A percentile compares a stretch with the other conserved stretches of the same genome.
Conservation (phyloP, 2,888 invertebrate genomes). For the Deilephila porcellus region DNA sequence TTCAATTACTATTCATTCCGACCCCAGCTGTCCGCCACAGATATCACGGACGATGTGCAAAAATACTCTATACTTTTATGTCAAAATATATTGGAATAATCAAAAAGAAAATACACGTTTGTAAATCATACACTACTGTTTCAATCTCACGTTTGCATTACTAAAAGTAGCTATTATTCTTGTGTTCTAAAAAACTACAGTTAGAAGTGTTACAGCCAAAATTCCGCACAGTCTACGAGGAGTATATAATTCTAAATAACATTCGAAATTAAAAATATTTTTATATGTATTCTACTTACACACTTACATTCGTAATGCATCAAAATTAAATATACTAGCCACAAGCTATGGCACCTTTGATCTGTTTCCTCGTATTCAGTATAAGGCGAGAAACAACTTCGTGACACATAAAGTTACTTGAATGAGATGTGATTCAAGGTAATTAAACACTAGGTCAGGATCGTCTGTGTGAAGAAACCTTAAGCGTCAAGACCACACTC, state of each 20-base stretch:
- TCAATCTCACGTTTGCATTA: no score
- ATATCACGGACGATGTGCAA: conserved; percentile 43
- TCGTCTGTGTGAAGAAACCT: conserved; percentile 6
- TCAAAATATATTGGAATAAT: neutral
- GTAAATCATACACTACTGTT: no score
- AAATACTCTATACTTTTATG: conserved; percentile 32
- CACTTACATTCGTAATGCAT: neutral
- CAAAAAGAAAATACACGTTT: neutral
- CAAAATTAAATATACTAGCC: neutral
- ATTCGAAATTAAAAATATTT: neutral
- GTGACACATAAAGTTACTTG: conserved; percentile 20
- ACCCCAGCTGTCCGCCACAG: conserved; percentile 56
- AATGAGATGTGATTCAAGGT: conserved; percentile 22
- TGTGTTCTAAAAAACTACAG: no score
- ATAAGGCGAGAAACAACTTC: conserved; percentile 16
- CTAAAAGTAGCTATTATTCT: no score
- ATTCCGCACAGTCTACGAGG: neutral
- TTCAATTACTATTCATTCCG: conserved; percentile 65
- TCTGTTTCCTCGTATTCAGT: conserved; percentile 12
- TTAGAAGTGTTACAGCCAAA: neutral
- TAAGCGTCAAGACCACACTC: conserved; percentile 9
- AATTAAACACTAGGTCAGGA: conserved; percentile 18
- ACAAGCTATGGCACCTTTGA: neutral
- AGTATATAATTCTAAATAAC: neutral
- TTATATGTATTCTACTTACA: neutral